These are phyloP conservation scores for Ceratina calcarata DNA, from an alignment of 1,140 invertebrate species.

Conservation along the genomic window DNA sequence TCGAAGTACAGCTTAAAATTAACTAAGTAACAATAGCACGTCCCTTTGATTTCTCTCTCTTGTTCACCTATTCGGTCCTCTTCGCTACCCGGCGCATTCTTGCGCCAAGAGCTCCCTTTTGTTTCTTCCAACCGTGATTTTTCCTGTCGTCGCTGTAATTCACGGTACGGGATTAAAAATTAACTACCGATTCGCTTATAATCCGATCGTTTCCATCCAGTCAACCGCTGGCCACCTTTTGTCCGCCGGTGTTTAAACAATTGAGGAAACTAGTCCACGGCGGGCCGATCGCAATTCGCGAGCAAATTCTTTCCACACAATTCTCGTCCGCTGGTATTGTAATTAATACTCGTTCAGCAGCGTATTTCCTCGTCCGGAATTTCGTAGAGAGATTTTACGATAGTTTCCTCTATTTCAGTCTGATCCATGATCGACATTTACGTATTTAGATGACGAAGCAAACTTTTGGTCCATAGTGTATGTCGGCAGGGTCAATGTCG, in stretches of 20 bases:
- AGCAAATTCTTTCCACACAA: no score
- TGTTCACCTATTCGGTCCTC: not conserved
- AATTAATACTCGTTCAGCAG: no score
- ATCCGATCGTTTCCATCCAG: not conserved
- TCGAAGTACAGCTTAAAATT: conserved; percentile 51
- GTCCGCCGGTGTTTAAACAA: not conserved
- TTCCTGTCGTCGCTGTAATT: not conserved
- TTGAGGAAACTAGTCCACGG: not conserved
- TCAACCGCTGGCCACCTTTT: no score
- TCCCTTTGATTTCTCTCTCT: conserved; percentile 24
- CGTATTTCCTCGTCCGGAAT: no score
- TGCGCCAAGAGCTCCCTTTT: conserved; percentile 8
- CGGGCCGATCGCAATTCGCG: not conserved
- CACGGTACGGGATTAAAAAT: conserved; percentile 25
- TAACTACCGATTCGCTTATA: not conserved
- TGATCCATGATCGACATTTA: no score
- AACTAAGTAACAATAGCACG: conserved; percentile 57
- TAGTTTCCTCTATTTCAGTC: not conserved
- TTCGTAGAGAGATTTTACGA: no score
- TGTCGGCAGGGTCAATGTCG: conserved; percentile 33
- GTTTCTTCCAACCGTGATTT: conserved; percentile 26
- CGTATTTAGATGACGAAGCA: not conserved
- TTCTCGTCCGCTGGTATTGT: no score
- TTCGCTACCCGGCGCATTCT: not conserved
- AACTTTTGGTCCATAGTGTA: conserved; percentile 9